Evolutionary conservation across 2,888 invertebrate genomes (phyloP), one percentile per base, ranked within the genome.

Genomic region (Lumbricus terrestris): DNA sequence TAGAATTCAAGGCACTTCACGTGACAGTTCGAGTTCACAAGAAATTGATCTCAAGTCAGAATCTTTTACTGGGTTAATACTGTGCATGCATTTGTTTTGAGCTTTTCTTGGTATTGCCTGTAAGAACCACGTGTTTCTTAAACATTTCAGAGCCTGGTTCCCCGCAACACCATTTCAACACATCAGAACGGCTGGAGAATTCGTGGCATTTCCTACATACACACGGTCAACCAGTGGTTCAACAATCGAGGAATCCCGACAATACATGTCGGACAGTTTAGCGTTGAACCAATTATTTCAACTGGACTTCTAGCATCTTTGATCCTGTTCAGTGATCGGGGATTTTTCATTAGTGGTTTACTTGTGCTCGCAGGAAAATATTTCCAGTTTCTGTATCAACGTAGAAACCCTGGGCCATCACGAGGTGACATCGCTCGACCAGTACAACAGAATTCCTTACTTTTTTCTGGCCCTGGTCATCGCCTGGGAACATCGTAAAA

Each of bases 241-340:
- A 88, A 92, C 35, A 93, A 90, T 37, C 91, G 92, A 33, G 94
- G 94, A 47, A 92, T 94, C 69, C 94, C 94, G 16, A 92, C 93
- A 13, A 94, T 93, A 91, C 93, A 93, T 91, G 90, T 94, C n/a
- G 94, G 94, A 85, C 92, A 93, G 18, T 93, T 93, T 91, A 92
- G 92, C 18, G 92, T 94, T 29, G 94, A 94, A 91, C 94, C 94
- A 15, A 93, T 94, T 6, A 94, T 93, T 4, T 92, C 93, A 42
- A 93, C 93, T 0, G 94, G 94, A 11, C 93, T 94, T 90, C 92
- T 94, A 20, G 88, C 94, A 15, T 94, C 94, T 29, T 93, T 93
- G 35, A 89, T 94, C 4, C 83, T 94, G 23, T 92, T 94, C 90
- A 94, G 94, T 20, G 88, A 94, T 47, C 93, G 93, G 38, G 94